Base-by-base conservation (phyloP, 1,140 invertebrate species). In the Yoshiicerus persimilis region DNA sequence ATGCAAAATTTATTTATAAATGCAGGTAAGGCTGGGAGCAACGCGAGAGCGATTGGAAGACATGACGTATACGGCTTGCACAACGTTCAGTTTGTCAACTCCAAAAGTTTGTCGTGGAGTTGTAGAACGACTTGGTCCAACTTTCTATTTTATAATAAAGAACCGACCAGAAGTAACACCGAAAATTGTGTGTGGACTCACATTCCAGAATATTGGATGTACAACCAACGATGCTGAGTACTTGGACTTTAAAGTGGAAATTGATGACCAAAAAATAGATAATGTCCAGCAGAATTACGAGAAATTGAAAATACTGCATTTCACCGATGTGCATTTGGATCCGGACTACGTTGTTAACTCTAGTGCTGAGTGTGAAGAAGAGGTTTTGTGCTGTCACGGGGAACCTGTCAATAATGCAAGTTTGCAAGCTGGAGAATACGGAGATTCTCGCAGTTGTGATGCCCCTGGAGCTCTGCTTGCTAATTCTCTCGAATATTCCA, bases 261-360 rank as follows among this genome's bases (percentile, higher is more conserved):
- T 84, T 32, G 83, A 84, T 27, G 39, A 84, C 0, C 13, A 84
- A 30, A 84, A 84, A 30, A 10, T 10, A 6, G n/a, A 25, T 6
- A 27, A 4, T 47, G 20, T 8, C 16, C 3, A 8, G 10, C 8
- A 47, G 2, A 11, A 56, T 0, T 84, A 84, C n/a, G 38, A 84
- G 27, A 41, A 23, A 13, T 86, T 95, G 0, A 94, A 94, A 91
- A 93, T 97, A 27, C 92, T 96, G 11, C 95, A 98, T 41, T 91
- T 98, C 64, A 95, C 95, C 0, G 97, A 98, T 91, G 94, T 96
- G 62, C 97, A 98, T 92, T 94, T 96, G 86, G 97, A 98, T 92
- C 94, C 95, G 0, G 91, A 94, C 6, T 98, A 98, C 91, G 92
- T 94, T 86, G 92, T 93, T 1, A 94, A 94, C 16, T 93, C 95